A percentile compares a stretch with the other conserved stretches of the same genome.
Conservation (phyloP, 2,113 vertebrate species). For the Xenopus borealis region DNA sequence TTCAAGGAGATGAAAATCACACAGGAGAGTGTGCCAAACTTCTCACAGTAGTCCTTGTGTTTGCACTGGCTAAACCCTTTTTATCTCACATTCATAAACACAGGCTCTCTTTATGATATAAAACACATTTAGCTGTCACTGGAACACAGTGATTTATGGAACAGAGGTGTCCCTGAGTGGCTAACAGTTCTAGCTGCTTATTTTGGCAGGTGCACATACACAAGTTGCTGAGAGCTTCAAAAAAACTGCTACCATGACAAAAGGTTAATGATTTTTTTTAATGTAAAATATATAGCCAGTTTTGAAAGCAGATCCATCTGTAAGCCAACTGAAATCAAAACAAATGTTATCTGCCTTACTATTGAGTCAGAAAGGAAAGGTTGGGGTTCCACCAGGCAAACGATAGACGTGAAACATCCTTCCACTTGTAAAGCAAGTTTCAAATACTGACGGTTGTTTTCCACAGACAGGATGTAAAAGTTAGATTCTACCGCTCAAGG, state of each 20-base stretch:
- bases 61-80: constrained; percentile 61
- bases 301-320: constrained; percentile 47
- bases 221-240: constrained; percentile 59
- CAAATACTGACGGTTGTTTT: neutral
- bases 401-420: neutral
- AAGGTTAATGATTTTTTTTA: constrained; percentile 68
- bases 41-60: constrained; percentile 58
- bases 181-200: constrained; percentile 66
- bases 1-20: constrained; percentile 16
- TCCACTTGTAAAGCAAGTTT: neutral
- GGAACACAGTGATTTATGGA: constrained; percentile 59
- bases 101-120: constrained; percentile 62
- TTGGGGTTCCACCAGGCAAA: neutral
- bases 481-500: neutral
- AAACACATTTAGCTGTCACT: constrained; percentile 64
- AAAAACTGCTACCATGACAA: constrained; percentile 62
- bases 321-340: constrained; percentile 51
- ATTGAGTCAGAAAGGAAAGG: neutral
- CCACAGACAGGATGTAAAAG: neutral
- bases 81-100: constrained; percentile 63
- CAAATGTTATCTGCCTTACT: constrained; percentile 46
- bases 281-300: constrained; percentile 63
- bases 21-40: constrained; percentile 45
- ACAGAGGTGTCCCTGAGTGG: constrained; percentile 61
- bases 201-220: constrained; percentile 70